Evolutionary conservation across 2,797 vertebrate species (phyloP), one percentile per base, ranked within the genome.

Genomic region (Graptemys geographica): DNA sequence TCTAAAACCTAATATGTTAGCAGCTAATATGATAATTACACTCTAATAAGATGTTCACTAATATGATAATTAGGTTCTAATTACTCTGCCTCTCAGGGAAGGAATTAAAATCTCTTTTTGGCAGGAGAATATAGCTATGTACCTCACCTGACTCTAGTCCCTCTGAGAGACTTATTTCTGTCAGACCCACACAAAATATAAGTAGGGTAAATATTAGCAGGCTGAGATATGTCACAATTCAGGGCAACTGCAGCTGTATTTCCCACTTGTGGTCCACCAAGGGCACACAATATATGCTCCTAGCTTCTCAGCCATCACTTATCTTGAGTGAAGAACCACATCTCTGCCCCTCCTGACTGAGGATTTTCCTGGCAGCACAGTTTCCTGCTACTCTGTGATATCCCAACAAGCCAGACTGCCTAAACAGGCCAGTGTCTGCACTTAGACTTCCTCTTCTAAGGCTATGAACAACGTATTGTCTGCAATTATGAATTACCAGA

Each of bases 51-150:
- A 91, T 94, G 59, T 79, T 96, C 33, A 0, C 31, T 95, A 79
- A 90, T 94, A 82, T 79, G 83, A 86, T 96, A 96, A 96, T 96
- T 96, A 94, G 3, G 0, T 87, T 88, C 79, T 94, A 86, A 96
- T 95, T 93, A 91, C 76, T 51, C 15, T 95, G 55, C 51, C 59
- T 90, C 41, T 91, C 91, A 86, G n/a, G 51, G 69, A 86, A 87
- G 92, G 90, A 89, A 83, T 0, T 57, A 23, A 83, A 83, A 90
- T 85, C 62, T 6, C 31, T 13, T n/a, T 96, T 95, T 86, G 92
- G 72, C 49, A 92, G 53, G 62, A 87, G 89, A 91, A 15, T 44
- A 78, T 12, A 47, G 33, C 72, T 81, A 65, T n/a, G 12, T 6
- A 44, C 52, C n/a, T 28, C 89, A 13, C 49, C 8, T 84, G 47